A percentile compares a stretch with the other conserved stretches of the same genome.
These are phyloP conservation scores for Microplitis mediator DNA, from an alignment of 1,140 invertebrate genomes.

Conservation along the genomic window DNA sequence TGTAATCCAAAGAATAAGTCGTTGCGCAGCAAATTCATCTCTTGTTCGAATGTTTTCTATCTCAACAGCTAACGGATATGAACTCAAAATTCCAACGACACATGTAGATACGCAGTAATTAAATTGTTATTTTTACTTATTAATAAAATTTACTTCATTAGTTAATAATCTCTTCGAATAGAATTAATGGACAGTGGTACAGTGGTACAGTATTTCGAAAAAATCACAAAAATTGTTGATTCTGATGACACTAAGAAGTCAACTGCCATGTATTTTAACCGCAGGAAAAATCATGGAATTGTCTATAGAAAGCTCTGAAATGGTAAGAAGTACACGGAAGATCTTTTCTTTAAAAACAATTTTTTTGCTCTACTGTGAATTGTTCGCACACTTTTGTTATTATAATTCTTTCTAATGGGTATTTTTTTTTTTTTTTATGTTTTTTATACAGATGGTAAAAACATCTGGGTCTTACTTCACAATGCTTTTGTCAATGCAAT, in stretches of 20 bases:
- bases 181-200: neutral
- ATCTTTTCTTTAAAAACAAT: too few species aligned
- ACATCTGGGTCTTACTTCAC: conserved; percentile 12
- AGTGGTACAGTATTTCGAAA: conserved; percentile 11
- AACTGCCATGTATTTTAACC: conserved; percentile 19
- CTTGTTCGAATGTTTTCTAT: conserved; percentile 3
- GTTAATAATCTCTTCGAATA: neutral
- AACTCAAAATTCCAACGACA: neutral
- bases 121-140: neutral
- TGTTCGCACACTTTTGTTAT: too few species aligned
- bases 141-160: neutral
- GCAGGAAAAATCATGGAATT: conserved; percentile 23
- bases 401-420: too few species aligned
- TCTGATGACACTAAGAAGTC: conserved; percentile 15
- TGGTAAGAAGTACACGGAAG: neutral
- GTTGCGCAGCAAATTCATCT: neutral
- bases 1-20: too few species aligned
- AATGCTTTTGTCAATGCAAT: conserved; percentile 9
- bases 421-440: too few species aligned
- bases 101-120: neutral
- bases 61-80: neutral
- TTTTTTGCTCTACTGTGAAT: too few species aligned
- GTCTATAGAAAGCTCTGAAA: conserved; percentile 20
- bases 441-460: neutral
- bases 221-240: conserved; percentile 16